A percentile compares a stretch with the other conserved stretches of the same genome.
Conservation (phyloP, 1,140 invertebrate genomes). For the Solenopsis fugax region DNA sequence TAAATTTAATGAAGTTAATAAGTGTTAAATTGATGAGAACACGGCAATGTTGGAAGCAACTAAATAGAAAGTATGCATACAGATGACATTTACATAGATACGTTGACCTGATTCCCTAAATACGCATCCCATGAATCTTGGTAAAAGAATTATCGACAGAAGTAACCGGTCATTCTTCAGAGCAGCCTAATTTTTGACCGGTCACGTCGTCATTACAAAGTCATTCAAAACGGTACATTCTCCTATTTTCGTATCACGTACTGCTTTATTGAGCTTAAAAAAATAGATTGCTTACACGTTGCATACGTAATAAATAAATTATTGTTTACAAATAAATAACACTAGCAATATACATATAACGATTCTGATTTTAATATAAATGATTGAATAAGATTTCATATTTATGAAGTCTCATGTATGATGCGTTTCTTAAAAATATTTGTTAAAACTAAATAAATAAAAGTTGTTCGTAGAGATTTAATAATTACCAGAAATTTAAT, state of each 20-base stretch:
- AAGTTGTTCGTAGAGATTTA: background rate
- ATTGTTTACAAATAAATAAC: background rate
- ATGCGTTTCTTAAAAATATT: background rate
- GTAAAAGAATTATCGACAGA: slow-evolving; percentile 38
- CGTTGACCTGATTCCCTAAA: slow-evolving; percentile 78
- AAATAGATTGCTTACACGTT: background rate
- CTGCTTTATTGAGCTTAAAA: background rate
- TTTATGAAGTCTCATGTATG: background rate
- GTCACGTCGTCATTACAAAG: background rate
- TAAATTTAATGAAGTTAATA: background rate
- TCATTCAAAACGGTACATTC: slow-evolving; percentile 12
- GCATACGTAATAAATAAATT: background rate
- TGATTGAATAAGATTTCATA: background rate
- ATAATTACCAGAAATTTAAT: background rate
- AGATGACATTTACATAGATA: slow-evolving; percentile 74
- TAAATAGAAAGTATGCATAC: slow-evolving; percentile 78
- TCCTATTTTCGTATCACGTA: background rate
- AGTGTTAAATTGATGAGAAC: background rate
- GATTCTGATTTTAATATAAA: slow-evolving; percentile 14
- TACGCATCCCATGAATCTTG: slow-evolving; percentile 58
- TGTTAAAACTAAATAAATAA: background rate
- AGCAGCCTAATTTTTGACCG: slow-evolving; percentile 22
- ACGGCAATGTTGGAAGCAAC: slow-evolving; percentile 29
- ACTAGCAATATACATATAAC: background rate
- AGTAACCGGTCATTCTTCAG: background rate